phyloP scores from a whole-genome alignment of 2,888 invertebrate genomes.

The Lithophane leautieri region DNA sequence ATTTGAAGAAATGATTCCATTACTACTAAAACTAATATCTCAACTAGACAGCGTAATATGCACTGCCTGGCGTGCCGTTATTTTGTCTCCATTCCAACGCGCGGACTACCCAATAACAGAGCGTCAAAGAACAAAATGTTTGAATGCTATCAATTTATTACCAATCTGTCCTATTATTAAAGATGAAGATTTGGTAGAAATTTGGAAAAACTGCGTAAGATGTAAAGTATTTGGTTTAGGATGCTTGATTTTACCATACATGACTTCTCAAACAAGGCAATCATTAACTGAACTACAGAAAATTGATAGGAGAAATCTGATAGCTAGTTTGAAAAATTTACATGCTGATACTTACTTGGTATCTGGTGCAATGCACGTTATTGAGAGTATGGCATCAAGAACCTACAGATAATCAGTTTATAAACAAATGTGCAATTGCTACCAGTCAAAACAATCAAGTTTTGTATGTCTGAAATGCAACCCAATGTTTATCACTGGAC shows the following conservation, averaged over 20 bases:
- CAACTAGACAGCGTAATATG: conserved; percentile 81
- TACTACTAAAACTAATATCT: conserved; percentile 79
- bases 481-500: not conserved
- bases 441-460: conserved; percentile 12
- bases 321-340: conserved; percentile 86
- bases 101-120: conserved; percentile 88
- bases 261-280: conserved; percentile 81
- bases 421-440: not conserved
- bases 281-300: conserved; percentile 82
- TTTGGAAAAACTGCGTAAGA: conserved; percentile 87
- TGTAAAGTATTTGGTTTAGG: conserved; percentile 86
- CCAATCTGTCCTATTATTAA: conserved; percentile 85
- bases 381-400: conserved; percentile 82
- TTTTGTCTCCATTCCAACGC: conserved; percentile 85
- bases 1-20: conserved; percentile 84
- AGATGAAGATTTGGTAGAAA: conserved; percentile 85
- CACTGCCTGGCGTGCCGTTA: conserved; percentile 85
- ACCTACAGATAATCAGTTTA: conserved; percentile 69
- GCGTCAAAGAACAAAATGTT: conserved; percentile 84
- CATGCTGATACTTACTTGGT: conserved; percentile 86
- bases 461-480: not conserved
- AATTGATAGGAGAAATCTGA: conserved; percentile 85
- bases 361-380: conserved; percentile 86
- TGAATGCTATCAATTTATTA: conserved; percentile 85
- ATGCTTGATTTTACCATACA: conserved; percentile 86